These are phyloP conservation scores for Brachyrhaphis roseni DNA, from an alignment of 2,797 vertebrate genomes.

Conservation along the genomic window DNA sequence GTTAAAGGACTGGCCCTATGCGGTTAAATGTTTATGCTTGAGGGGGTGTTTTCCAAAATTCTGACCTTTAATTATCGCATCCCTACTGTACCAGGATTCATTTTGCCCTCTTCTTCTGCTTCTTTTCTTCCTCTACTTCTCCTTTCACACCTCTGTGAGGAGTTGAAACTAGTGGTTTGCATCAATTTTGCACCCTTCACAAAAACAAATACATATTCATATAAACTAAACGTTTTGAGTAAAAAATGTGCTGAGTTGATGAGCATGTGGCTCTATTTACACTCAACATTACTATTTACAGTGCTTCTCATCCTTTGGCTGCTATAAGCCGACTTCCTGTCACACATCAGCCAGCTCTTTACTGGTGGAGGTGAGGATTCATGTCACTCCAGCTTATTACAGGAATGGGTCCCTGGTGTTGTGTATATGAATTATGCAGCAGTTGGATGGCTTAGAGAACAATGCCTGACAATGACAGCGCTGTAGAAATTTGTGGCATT, in stretches of 20 bases:
- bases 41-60: constrained; percentile 29
- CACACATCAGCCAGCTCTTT: constrained; percentile 37
- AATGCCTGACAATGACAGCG: constrained; percentile 54
- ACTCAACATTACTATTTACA: constrained; percentile 1
- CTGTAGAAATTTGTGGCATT: constrained; percentile 44
- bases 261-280: constrained; percentile 17
- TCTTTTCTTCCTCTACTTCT: neutral
- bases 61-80: constrained; percentile 42
- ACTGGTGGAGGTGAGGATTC: constrained; percentile 41
- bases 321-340: constrained; percentile 33
- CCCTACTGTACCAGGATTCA: neutral
- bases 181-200: neutral
- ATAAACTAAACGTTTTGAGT: neutral
- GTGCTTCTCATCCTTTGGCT: constrained; percentile 19
- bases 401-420: constrained; percentile 53
- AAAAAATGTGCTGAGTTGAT: neutral
- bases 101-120: neutral
- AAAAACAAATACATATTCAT: neutral
- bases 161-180: neutral
- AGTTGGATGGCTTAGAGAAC: constrained; percentile 52
- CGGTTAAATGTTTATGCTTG: neutral
- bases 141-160: neutral
- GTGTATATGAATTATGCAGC: constrained; percentile 75
- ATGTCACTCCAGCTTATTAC: constrained; percentile 67
- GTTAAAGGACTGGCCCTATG: constrained; percentile 12